phyloP scores from a whole-genome alignment of 1,140 invertebrate genomes.

The Orussus abietinus region DNA sequence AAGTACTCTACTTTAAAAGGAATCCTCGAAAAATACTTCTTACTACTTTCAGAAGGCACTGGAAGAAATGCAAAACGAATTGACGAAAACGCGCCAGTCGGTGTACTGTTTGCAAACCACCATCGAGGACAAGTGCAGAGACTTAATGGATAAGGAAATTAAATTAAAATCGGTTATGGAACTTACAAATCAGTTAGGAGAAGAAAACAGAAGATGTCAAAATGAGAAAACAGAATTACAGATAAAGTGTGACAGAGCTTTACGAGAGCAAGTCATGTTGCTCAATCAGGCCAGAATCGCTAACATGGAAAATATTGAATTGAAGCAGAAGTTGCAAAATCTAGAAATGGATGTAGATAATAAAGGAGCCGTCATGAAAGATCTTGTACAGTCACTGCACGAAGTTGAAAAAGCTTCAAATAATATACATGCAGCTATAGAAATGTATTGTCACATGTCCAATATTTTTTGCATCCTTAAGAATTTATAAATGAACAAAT shows the following conservation, averaged over 20 bases:
- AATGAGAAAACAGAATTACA: slow-evolving; percentile 26
- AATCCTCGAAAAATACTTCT: neutral
- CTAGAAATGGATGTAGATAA: slow-evolving; percentile 21
- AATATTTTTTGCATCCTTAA: slow-evolving; percentile 4
- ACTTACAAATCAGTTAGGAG: slow-evolving; percentile 26
- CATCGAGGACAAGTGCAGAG: slow-evolving; percentile 33
- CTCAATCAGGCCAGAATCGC: slow-evolving; percentile 23
- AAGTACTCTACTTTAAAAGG: slow-evolving; percentile 5
- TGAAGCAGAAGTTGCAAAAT: slow-evolving; percentile 25
- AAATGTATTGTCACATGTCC: neutral
- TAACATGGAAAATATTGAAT: slow-evolving; percentile 28
- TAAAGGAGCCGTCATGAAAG: slow-evolving; percentile 18
- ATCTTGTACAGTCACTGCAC: slow-evolving; percentile 20
- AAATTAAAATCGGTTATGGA: slow-evolving; percentile 27
- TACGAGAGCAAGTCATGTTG: slow-evolving; percentile 30
- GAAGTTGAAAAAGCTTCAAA: slow-evolving; percentile 6
- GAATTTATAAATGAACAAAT: slow-evolving; percentile 11
- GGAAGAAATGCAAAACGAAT: slow-evolving; percentile 28
- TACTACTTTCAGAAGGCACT: slow-evolving; percentile 21
- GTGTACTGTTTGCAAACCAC: slow-evolving; percentile 24
- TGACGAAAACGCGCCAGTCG: slow-evolving; percentile 22
- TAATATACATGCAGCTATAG: slow-evolving; percentile 9
- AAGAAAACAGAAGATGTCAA: slow-evolving; percentile 33
- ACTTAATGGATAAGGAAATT: slow-evolving; percentile 25
- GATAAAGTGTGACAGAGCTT: slow-evolving; percentile 28